phyloP scores from a whole-genome alignment of 2,797 vertebrate species.

The Manis pentadactyla region DNA sequence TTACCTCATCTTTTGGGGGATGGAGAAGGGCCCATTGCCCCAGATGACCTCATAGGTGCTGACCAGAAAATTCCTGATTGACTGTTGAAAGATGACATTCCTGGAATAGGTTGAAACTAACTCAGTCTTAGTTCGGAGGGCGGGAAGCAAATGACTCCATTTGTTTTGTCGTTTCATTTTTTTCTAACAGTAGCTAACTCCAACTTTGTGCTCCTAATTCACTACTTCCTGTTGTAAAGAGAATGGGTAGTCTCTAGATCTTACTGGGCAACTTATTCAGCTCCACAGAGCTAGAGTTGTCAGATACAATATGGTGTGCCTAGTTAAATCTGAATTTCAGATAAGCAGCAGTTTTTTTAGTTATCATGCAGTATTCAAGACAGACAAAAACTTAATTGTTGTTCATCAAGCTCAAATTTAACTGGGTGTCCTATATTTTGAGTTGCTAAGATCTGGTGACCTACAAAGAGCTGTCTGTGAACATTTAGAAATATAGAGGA shows the following conservation, averaged over 20 bases:
- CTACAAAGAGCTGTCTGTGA: background rate
- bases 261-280: background rate
- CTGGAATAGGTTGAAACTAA: no score
- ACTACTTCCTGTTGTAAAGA: background rate
- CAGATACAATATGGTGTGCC: background rate
- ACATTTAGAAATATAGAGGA: background rate
- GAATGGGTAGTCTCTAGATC: background rate
- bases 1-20: no score
- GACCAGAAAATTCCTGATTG: no score
- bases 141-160: no score
- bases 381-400: background rate
- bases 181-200: background rate
- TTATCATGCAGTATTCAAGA: background rate
- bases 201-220: background rate
- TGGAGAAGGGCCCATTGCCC: no score
- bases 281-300: background rate
- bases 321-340: slow-evolving; percentile 1
- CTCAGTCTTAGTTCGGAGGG: no score
- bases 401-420: background rate
- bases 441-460: background rate
- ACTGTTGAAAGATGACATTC: no score
- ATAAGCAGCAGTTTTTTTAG: background rate
- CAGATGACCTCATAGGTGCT: no score
- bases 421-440: background rate
- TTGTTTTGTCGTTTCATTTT: no score